A percentile compares a stretch with the other conserved stretches of the same genome.
phyloP scores from a whole-genome alignment of 2,888 invertebrate genomes.

The Drosophila eohydei region DNA sequence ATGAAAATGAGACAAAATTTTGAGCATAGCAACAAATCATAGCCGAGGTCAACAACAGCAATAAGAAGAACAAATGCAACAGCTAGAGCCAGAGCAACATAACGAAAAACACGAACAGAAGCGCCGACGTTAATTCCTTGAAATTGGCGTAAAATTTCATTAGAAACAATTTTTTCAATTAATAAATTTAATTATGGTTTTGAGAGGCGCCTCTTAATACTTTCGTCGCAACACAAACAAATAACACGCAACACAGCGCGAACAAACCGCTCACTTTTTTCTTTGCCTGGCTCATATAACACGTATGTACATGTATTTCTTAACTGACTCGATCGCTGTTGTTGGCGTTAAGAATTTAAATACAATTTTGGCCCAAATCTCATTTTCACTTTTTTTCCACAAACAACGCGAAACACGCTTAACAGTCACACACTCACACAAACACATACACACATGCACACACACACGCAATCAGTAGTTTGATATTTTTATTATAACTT shows the following conservation, averaged over 20 bases:
- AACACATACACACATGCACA: conserved; percentile 8
- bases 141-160: conserved; percentile 36
- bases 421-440: conserved; percentile 8
- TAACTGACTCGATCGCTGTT: conserved; percentile 44
- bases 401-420: conserved; percentile 29
- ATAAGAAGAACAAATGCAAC: conserved; percentile 15
- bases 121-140: conserved; percentile 25
- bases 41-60: conserved; percentile 56
- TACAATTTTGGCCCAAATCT: conserved; percentile 68
- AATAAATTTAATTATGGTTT: conserved; percentile 56
- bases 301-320: conserved; percentile 29
- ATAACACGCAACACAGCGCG: conserved; percentile 42
- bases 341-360: conserved; percentile 64
- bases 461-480: conserved; percentile 17
- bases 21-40: conserved; percentile 60
- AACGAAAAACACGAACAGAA: conserved; percentile 4
- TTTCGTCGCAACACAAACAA: conserved; percentile 51
- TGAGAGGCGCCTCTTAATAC: conserved; percentile 22
- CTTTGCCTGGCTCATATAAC: conserved; percentile 17
- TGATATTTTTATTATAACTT: conserved; percentile 17
- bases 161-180: conserved; percentile 39
- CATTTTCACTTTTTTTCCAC: conserved; percentile 67
- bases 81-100: conserved; percentile 14
- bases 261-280: conserved; percentile 62
- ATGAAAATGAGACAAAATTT: conserved; percentile 37